Base-by-base conservation (phyloP, 2,113 vertebrate species). In the Tyto alba region DNA sequence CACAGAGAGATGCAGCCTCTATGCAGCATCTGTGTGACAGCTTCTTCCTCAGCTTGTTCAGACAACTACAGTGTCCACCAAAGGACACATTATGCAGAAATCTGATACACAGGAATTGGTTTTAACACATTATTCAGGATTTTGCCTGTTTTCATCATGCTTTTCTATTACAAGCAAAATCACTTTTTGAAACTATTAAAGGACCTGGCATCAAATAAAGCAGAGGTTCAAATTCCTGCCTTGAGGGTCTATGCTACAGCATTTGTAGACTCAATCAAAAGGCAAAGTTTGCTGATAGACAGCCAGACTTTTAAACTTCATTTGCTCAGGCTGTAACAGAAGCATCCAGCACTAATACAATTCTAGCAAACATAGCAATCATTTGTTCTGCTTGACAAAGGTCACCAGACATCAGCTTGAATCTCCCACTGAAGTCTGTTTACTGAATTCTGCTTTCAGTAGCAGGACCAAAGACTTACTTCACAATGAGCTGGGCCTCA, bases 311-410 rank as follows among this genome's bases (percentile, higher is more conserved):
- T 40, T 32, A 89, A 92, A 95, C 77, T 89, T 89, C 2, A 2
- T 95, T 95, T 96, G 71, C 84, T 91, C 38, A 45, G 81, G 47
- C 89, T 91, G 63, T 36, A 95, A 81, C 57, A 96, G 95, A 95
- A 95, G 41, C 80, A 93, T 85, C 91, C 89, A 91, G 81, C 26
- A 36, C 56, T 90, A 95, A 95, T 20, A 76, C 57, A 73, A 62
- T 91, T 95, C 84, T 45, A 92, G 81, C 76, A 88, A 95, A 88
- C 63, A 68, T 22, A 66, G 84, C 73, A 96, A 76, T 67, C 71
- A 80, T 94, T 97, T 95, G 93, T 95, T 92, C 87, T 89, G 77
- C 74, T 79, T 83, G 75, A 89, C 89, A 96, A 95, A 96, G 91
- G 81, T 89, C 93, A 89, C 45, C 62, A 90, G 85, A 71, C 74